A percentile compares a stretch with the other conserved stretches of the same genome.
Evolutionary conservation across 1,140 invertebrate genomes (phyloP).

Genomic region (silkworm (Bombyx mori)): ASM3026992v2 NC_085133.1:795001-795500

Average conservation of each 20-base stretch:
- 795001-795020: too few relatives aligned
- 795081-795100: too few relatives aligned
- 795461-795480: too few relatives aligned
- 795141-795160: constrained; percentile 72
- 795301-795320: constrained; percentile 1
- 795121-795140: constrained; percentile 65
- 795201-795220: constrained; percentile 40
- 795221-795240: constrained; percentile 65
- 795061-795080: too few relatives aligned
- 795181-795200: constrained; percentile 66
- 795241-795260: constrained; percentile 61
- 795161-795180: constrained; percentile 61
- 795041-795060: too few relatives aligned
- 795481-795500: too few relatives aligned
- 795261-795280: constrained; percentile 70
- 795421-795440: too few relatives aligned
- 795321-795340: too few relatives aligned
- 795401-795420: too few relatives aligned
- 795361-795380: background rate
- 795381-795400: too few relatives aligned
- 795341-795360: background rate
- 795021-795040: too few relatives aligned
- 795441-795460: too few relatives aligned
- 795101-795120: constrained; percentile 43
- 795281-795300: constrained; percentile 51